phyloP scores from a whole-genome alignment of 1,140 invertebrate species.

The Zaprionus inermis region DNA sequence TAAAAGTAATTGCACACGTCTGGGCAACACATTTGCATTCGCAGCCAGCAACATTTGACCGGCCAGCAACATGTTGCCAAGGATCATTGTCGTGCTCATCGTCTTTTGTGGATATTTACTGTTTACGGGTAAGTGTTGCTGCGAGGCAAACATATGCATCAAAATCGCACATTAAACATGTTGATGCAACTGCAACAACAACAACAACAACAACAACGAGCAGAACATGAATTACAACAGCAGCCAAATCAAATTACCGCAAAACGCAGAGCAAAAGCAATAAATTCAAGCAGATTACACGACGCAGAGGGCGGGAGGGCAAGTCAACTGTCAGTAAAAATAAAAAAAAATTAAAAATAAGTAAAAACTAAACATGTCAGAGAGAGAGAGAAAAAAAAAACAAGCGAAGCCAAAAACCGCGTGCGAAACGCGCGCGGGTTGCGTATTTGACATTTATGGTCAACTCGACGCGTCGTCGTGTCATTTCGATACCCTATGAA shows the following conservation, averaged over 20 bases:
- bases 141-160: conserved; percentile 22
- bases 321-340: conserved; percentile 42
- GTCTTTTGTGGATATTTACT: conserved; percentile 81
- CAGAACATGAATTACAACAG: conserved; percentile 52
- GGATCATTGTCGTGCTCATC: conserved; percentile 71
- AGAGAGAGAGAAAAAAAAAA: conserved; percentile 24
- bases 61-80: conserved; percentile 74
- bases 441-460: conserved; percentile 64
- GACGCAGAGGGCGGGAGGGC: conserved; percentile 45
- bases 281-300: conserved; percentile 77
- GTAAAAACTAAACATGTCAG: conserved; percentile 4
- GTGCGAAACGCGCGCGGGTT: conserved; percentile 41
- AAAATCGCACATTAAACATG: conserved; percentile 42
- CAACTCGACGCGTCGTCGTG: conserved; percentile 36
- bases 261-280: conserved; percentile 59
- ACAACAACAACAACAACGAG: conserved; percentile 19
- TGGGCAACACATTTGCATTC: background rate
- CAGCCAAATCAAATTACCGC: conserved; percentile 69
- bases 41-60: conserved; percentile 29
- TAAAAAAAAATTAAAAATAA: conserved; percentile 5
- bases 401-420: conserved; percentile 52
- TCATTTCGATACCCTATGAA: conserved; percentile 9
- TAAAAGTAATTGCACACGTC: background rate
- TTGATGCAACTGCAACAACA: conserved; percentile 51
- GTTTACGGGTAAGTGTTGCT: conserved; percentile 69